These are phyloP conservation scores for Oryctes rhinoceros DNA, from an alignment of 1,140 invertebrate species.

Conservation along the genomic window DNA sequence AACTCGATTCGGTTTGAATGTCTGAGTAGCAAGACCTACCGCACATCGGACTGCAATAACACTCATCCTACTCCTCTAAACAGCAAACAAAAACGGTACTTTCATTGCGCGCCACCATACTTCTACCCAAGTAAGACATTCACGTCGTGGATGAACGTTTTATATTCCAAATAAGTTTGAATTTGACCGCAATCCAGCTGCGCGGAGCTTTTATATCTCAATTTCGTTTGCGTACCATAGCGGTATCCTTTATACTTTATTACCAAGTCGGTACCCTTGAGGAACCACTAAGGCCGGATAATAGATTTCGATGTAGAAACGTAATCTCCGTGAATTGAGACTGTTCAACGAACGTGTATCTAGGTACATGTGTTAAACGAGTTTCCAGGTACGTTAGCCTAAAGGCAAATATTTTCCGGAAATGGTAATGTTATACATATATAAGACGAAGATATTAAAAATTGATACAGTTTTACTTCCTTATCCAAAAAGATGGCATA, in stretches of 20 bases:
- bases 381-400: too few species aligned
- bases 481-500: too few species aligned
- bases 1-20: constrained; percentile 32
- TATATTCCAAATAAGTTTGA: constrained; percentile 19
- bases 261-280: not conserved
- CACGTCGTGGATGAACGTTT: constrained; percentile 13
- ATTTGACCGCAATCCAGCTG: constrained; percentile 22
- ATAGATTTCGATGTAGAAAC: too few species aligned
- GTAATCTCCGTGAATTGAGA: too few species aligned
- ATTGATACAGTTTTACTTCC: too few species aligned
- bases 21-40: constrained; percentile 33
- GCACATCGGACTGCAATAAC: constrained; percentile 26
- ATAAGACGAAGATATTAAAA: too few species aligned
- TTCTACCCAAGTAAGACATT: not conserved
- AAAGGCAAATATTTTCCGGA: too few species aligned
- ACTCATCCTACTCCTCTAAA: constrained; percentile 25
- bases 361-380: too few species aligned
- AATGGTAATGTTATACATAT: too few species aligned
- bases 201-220: constrained; percentile 20
- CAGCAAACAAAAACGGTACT: constrained; percentile 21
- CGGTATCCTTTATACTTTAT: not conserved
- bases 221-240: constrained; percentile 21
- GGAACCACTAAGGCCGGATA: too few species aligned
- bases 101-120: not conserved
- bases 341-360: too few species aligned